Evolutionary conservation across 2,113 vertebrate genomes (phyloP).

Genomic region (Laticauda laticaudata): DNA sequence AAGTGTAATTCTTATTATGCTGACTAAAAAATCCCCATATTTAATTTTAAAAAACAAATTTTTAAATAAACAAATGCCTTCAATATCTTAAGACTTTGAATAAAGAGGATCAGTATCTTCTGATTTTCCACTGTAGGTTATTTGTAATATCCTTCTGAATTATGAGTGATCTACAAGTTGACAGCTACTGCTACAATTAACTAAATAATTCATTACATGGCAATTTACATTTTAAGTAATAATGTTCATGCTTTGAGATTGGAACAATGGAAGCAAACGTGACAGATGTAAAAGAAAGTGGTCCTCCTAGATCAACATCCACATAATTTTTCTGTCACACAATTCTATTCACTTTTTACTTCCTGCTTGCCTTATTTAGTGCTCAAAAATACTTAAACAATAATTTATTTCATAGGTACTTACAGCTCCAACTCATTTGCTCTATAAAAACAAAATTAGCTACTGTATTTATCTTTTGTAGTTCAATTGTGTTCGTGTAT

Average conservation of each 20-base stretch:
- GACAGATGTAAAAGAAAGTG: background rate
- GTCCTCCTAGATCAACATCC: background rate
- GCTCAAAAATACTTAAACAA: background rate
- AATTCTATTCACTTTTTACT: background rate
- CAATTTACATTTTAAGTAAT: background rate
- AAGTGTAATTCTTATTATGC: background rate
- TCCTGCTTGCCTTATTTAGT: background rate
- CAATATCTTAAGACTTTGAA: background rate
- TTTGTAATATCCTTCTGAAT: background rate
- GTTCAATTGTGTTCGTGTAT: background rate
- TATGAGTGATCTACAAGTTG: background rate
- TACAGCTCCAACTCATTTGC: background rate
- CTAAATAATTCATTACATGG: background rate
- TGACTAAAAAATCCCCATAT: background rate
- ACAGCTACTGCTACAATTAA: background rate
- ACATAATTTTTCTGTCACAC: background rate
- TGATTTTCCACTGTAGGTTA: background rate
- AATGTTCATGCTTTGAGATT: background rate
- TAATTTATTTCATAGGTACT: constrained; percentile 1
- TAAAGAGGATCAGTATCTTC: background rate
- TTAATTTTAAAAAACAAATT: background rate
- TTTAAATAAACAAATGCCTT: background rate
- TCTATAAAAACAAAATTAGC: background rate
- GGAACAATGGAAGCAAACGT: background rate
- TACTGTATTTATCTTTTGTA: background rate